Conservation (phyloP, 2,888 invertebrate genomes). For the Ceramica pisi region DNA sequence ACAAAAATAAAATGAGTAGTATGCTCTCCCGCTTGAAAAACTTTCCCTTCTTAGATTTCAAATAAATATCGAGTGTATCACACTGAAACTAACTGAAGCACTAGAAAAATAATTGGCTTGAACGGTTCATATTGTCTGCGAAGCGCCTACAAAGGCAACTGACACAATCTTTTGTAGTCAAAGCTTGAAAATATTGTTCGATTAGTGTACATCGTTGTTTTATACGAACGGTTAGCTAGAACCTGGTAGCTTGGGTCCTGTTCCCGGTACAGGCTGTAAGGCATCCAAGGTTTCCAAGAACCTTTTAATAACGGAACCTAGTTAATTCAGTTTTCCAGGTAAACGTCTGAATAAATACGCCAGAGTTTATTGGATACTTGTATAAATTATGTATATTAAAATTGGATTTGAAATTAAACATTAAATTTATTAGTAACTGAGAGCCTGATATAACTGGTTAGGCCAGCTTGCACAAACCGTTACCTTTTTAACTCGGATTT, state of each 20-base stretch:
- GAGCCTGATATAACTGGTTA: too few relatives aligned
- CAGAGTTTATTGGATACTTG: too few relatives aligned
- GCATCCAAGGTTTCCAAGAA: not conserved
- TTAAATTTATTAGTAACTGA: too few relatives aligned
- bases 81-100: constrained; percentile 32
- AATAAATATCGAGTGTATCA: constrained; percentile 30
- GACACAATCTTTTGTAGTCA: constrained; percentile 64
- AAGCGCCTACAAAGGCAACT: constrained; percentile 63
- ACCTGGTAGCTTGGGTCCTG: not conserved
- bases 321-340: not conserved
- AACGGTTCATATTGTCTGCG: constrained; percentile 42
- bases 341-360: not conserved
- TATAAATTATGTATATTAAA: too few relatives aligned
- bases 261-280: not conserved
- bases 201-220: constrained; percentile 11
- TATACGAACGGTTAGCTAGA: not conserved
- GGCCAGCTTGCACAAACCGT: too few relatives aligned
- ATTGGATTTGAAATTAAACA: too few relatives aligned
- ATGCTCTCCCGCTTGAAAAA: constrained; percentile 10
- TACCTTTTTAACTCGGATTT: too few relatives aligned
- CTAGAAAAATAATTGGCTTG: constrained; percentile 73
- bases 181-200: constrained; percentile 49
- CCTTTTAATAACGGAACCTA: not conserved
- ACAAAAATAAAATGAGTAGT: not conserved
- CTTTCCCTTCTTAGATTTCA: constrained; percentile 4